phyloP scores from a whole-genome alignment of 2,797 vertebrate species.

The Allobates femoralis region DNA sequence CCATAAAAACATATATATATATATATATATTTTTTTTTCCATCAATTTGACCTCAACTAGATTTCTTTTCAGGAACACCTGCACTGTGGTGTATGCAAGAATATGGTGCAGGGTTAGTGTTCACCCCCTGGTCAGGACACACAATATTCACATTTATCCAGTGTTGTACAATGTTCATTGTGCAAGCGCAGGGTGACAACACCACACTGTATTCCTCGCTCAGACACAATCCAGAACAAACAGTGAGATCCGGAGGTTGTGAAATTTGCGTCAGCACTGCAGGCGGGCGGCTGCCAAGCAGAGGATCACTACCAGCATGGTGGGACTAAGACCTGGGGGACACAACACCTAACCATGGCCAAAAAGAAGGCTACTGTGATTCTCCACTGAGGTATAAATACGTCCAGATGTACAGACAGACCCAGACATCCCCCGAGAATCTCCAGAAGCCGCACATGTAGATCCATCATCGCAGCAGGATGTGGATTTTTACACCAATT shows the following conservation, averaged over 20 bases:
- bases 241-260: background rate
- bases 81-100: background rate
- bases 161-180: background rate
- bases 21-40: too few species aligned
- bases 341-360: background rate
- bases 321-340: background rate
- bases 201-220: background rate
- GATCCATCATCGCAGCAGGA: too few species aligned
- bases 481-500: background rate
- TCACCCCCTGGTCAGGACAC: constrained; percentile 2
- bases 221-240: background rate
- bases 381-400: too few species aligned
- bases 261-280: background rate
- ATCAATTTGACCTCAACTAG: too few species aligned
- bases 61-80: background rate
- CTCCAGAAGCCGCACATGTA: too few species aligned
- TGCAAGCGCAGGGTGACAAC: constrained; percentile 27
- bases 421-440: too few species aligned
- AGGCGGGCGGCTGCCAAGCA: background rate
- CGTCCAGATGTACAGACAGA: too few species aligned
- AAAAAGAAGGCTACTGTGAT: background rate
- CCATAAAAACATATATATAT: too few species aligned
- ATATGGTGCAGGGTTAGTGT: background rate
- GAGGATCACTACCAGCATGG: background rate
- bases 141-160: background rate